These are phyloP conservation scores for Liodrosophila aerea DNA, from an alignment of 2,888 invertebrate species.

Conservation along the genomic window DNA sequence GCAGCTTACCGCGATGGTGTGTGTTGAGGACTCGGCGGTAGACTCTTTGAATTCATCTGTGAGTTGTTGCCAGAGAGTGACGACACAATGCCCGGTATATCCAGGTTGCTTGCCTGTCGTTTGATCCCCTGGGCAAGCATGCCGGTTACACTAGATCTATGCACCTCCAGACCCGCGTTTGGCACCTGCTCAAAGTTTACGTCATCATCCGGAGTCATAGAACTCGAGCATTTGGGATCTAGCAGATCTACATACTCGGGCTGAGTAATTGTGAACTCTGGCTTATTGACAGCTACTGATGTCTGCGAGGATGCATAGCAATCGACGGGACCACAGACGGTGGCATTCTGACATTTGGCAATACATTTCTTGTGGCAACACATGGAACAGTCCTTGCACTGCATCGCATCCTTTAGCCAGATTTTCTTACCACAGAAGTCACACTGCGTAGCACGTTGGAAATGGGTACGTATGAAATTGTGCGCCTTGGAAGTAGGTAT, in stretches of 20 bases:
- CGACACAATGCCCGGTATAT: constrained; percentile 85
- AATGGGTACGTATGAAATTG: constrained; percentile 94
- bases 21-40: constrained; percentile 90
- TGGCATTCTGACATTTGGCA: constrained; percentile 90
- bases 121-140: constrained; percentile 85
- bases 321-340: constrained; percentile 85
- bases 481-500: constrained; percentile 82
- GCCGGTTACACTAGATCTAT: constrained; percentile 82
- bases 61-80: constrained; percentile 78
- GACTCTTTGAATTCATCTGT: constrained; percentile 84
- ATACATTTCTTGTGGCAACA: constrained; percentile 98
- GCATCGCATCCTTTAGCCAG: constrained; percentile 97
- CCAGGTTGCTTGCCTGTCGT: constrained; percentile 86
- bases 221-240: constrained; percentile 39
- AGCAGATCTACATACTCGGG: constrained; percentile 61
- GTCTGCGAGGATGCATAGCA: constrained; percentile 55
- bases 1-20: constrained; percentile 85
- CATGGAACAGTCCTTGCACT: constrained; percentile 93
- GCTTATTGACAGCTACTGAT: constrained; percentile 58
- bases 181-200: constrained; percentile 20
- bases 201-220: constrained; percentile 24
- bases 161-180: constrained; percentile 61
- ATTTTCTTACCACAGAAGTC: constrained; percentile 98
- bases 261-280: constrained; percentile 84
- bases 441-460: constrained; percentile 94